These are phyloP conservation scores for Astropecten irregularis DNA, from an alignment of 53 echinoderm and acorn worm species.

Conservation along the genomic window DNA sequence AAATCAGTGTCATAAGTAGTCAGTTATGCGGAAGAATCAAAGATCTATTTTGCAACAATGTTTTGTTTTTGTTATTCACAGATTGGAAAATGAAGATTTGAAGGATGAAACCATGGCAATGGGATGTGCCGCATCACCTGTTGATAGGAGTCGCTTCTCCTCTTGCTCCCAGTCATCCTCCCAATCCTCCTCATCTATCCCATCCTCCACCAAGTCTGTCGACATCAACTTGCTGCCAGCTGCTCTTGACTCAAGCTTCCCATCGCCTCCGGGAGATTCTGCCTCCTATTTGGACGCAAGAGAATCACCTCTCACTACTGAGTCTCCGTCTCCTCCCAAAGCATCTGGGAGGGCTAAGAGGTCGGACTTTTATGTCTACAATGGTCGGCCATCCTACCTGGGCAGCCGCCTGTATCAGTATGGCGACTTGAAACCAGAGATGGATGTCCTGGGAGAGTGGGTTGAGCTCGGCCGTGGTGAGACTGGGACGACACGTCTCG, in stretches of 20 bases:
- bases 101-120: background rate
- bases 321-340: background rate
- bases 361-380: background rate
- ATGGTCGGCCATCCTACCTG: background rate
- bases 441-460: constrained; percentile 13
- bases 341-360: background rate
- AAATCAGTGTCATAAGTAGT: too few species aligned
- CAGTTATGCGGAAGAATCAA: too few species aligned
- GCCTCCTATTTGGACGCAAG: background rate
- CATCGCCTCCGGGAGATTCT: background rate
- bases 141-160: background rate
- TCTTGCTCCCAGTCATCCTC: background rate
- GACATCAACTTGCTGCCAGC: background rate
- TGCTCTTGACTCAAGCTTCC: background rate
- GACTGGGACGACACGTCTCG: constrained; percentile 15
- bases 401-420: constrained; percentile 3
- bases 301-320: background rate
- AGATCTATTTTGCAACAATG: too few species aligned
- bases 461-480: constrained; percentile 22
- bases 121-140: too few species aligned
- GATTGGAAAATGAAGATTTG: background rate
- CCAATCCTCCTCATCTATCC: too few species aligned
- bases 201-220: background rate
- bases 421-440: constrained; percentile 1
- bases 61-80: too few species aligned